Evolutionary conservation across 2,113 vertebrate genomes (phyloP).

Genomic region (Onychostruthus taczanowskii): DNA sequence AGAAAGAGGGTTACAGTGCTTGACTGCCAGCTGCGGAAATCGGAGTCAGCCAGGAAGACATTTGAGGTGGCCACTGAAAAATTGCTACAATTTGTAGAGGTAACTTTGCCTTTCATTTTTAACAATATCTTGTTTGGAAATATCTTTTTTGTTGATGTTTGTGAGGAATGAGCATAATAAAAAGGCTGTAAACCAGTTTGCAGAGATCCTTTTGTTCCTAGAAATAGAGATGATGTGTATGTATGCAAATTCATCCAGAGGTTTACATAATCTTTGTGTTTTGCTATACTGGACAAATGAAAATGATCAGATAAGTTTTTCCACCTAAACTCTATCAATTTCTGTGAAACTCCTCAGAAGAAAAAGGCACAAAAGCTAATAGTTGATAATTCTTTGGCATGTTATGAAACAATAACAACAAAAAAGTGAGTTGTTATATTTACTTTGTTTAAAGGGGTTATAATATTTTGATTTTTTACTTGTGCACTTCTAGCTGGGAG

Average conservation of each 20-base stretch:
- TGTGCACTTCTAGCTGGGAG: not conserved
- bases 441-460: not conserved
- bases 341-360: not conserved
- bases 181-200: not conserved
- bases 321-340: not conserved
- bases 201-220: not conserved
- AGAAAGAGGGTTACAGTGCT: conserved; percentile 86
- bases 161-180: not conserved
- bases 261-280: not conserved
- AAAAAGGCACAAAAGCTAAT: not conserved
- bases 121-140: not conserved
- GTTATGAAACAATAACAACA: not conserved
- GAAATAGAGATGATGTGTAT: rapidly evolving
- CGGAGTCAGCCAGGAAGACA: conserved; percentile 80
- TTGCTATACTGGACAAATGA: not conserved
- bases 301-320: not conserved
- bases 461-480: not conserved
- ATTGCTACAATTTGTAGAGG: conserved; percentile 91
- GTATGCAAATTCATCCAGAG: not conserved
- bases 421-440: not conserved
- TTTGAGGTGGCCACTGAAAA: conserved; percentile 87
- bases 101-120: conserved; percentile 51
- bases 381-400: not conserved
- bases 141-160: not conserved
- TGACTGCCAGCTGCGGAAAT: conserved; percentile 91